Percentiles rank a stretch among this genome's conserved stretches.
phyloP scores from a whole-genome alignment of 2,113 vertebrate genomes.

The Anhinga rufa region DNA sequence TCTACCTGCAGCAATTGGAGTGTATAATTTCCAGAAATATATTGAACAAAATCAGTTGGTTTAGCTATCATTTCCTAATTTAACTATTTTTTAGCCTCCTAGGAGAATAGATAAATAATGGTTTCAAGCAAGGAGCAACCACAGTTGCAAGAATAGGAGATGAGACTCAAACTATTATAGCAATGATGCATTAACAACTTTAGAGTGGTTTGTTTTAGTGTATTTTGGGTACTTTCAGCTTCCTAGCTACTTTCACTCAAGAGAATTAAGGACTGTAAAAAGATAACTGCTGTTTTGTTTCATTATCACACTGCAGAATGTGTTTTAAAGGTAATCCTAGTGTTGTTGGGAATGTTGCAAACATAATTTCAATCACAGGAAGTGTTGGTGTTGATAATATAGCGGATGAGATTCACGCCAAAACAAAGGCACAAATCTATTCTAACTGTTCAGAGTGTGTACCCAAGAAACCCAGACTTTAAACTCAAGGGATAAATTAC shows the following conservation, averaged over 20 bases:
- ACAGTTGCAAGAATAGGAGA: background rate
- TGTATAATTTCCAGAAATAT: background rate
- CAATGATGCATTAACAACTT: background rate
- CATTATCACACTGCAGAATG: background rate
- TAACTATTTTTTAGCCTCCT: background rate
- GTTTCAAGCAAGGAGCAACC: background rate
- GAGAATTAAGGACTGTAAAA: background rate
- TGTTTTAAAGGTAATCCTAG: background rate
- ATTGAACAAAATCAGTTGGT: background rate
- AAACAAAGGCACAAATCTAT: constrained; percentile 12
- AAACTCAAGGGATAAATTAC: background rate
- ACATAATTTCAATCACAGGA: constrained; percentile 33
- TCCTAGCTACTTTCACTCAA: background rate
- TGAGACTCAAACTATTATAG: background rate
- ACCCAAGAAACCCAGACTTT: background rate
- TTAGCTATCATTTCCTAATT: background rate
- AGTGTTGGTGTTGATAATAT: constrained; percentile 15
- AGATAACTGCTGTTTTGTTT: background rate
- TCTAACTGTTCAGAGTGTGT: background rate
- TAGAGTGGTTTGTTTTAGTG: background rate
- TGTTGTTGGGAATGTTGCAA: background rate
- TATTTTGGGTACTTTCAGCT: background rate
- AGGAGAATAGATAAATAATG: background rate
- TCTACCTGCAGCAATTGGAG: background rate
- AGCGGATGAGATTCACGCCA: background rate